phyloP scores from a whole-genome alignment of 2,113 vertebrate genomes.

The Hemiprocne comata region DNA sequence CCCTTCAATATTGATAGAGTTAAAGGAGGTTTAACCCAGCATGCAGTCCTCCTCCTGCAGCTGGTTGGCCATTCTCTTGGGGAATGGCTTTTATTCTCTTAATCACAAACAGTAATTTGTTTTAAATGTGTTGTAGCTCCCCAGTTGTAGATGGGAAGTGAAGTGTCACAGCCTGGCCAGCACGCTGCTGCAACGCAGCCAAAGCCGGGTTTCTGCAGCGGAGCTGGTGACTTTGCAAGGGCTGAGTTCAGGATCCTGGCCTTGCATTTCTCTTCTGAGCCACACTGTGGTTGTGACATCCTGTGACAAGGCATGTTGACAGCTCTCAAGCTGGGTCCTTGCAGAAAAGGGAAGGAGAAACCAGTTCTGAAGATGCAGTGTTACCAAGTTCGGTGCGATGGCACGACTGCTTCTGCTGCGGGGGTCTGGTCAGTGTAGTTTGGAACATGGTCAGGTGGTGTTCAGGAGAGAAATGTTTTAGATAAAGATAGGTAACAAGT shows the following conservation, averaged over 20 bases:
- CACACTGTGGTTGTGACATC: neutral
- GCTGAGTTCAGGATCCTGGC: neutral
- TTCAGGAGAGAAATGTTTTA: neutral
- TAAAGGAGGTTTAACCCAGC: neutral
- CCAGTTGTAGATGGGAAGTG: neutral
- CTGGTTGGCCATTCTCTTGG: neutral
- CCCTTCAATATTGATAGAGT: neutral
- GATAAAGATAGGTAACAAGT: rapidly evolving
- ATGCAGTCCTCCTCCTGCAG: neutral
- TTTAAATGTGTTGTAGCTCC: neutral
- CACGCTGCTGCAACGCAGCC: neutral
- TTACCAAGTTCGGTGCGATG: rapidly evolving
- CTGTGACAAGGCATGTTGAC: neutral
- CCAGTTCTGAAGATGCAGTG: neutral
- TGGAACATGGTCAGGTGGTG: rapidly evolving
- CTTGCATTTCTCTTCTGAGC: neutral
- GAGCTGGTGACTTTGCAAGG: neutral
- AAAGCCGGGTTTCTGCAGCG: neutral
- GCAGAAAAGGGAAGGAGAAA: neutral
- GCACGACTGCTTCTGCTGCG: neutral
- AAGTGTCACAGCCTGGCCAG: neutral
- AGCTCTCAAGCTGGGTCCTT: neutral
- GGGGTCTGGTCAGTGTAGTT: rapidly evolving
- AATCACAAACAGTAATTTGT: rapidly evolving
- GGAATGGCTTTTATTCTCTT: neutral